Evolutionary conservation across 2,113 vertebrate genomes (phyloP), one percentile per base, ranked within the genome.

Genomic region (Callorhinus ursinus): DNA sequence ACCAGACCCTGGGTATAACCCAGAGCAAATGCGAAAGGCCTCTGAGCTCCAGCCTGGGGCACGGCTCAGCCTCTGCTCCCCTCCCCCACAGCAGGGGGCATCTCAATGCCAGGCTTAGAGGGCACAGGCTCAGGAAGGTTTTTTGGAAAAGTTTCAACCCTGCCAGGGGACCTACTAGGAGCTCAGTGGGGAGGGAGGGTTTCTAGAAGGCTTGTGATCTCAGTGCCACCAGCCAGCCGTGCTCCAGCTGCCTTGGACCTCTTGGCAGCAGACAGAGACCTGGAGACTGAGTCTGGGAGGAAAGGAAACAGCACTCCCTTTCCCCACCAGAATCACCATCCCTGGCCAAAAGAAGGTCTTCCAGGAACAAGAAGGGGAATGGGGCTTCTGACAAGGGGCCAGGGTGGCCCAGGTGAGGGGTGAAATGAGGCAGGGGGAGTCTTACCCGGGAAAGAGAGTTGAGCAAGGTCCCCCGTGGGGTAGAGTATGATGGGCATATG

Each of bases 401-500:
- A 26, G 33, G 31, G 22, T 1, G 16, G 33, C 9, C 69, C 81
- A n/a, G 59, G 18, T 1, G 14, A 59, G 79, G 49, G 10, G 6
- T 14, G 19, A 42, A 5, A 12, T 10, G 1, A 71, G 39, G 59
- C 18, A 24, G 72, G 28, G 46, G 67, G 18, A 2, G 3, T 46
- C 46, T 53, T 49, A 18, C 13, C 0, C 6, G 36, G 71, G 39
- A 84, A 77, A 33, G 39, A 61, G 53, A 18, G 67, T 71, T 67
- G 36, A 77, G 51, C 31, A 39, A 26, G 16, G 42, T 49, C 16
- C 51, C 49, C 33, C 14, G 36, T 22, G 19, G 36, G 24, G 21
- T 13, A 53, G 7, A 55, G 46, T 7, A 11, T 1, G 1, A 18
- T 5, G 1, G 9, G 6, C 3, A 0, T 2, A 0, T 2, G 18